phyloP scores from a whole-genome alignment of 2,797 vertebrate species.

The Podarcis siculus region DNA sequence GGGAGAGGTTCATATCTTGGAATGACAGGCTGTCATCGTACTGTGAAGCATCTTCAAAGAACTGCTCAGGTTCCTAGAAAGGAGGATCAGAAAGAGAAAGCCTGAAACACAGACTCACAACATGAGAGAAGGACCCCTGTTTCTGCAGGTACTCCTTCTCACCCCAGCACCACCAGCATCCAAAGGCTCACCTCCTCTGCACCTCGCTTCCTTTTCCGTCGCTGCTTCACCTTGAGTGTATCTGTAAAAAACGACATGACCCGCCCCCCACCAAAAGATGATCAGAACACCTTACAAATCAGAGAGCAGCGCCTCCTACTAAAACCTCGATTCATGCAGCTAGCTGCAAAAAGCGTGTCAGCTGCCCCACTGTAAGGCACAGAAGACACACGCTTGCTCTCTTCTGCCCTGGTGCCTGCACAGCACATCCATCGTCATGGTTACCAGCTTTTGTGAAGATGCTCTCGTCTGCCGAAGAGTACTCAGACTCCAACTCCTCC shows the following conservation, averaged over 20 bases:
- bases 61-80: slow-evolving; percentile 76
- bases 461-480: slow-evolving; percentile 86
- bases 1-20: slow-evolving; percentile 95
- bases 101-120: background rate
- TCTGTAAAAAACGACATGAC: slow-evolving; percentile 74
- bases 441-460: slow-evolving; percentile 91
- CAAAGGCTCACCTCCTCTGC: slow-evolving; percentile 58
- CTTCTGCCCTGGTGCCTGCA: background rate
- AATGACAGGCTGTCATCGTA: slow-evolving; percentile 90
- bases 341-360: background rate
- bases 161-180: too few species aligned
- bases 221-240: slow-evolving; percentile 86
- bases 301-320: background rate
- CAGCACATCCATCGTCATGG: background rate
- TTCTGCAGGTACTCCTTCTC: background rate
- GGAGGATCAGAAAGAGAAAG: slow-evolving; percentile 5
- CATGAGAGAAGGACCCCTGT: rapidly evolving
- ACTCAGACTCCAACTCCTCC: slow-evolving; percentile 79
- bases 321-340: background rate
- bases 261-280: background rate
- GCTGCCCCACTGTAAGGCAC: background rate
- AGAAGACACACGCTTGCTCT: background rate
- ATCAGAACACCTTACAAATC: too few species aligned
- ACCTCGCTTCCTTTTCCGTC: slow-evolving; percentile 80
- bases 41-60: slow-evolving; percentile 91